Conservation (phyloP, 1,140 invertebrate genomes). For the Samia ricini region DNA sequence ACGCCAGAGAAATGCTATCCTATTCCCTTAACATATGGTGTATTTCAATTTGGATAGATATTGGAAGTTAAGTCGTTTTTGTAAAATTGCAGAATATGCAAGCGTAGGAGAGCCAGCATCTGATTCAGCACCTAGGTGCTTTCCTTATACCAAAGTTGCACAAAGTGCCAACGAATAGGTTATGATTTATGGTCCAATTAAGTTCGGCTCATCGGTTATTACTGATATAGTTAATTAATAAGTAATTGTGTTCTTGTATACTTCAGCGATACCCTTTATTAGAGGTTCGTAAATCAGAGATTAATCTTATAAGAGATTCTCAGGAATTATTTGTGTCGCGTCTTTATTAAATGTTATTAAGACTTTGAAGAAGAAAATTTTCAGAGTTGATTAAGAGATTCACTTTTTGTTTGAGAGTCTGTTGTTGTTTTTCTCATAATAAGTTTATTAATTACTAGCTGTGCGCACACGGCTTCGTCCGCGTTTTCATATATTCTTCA, state of each 20-base stretch:
- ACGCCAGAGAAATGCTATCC: constrained; percentile 25
- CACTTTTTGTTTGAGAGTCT: too few species aligned
- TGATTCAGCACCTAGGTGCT: constrained; percentile 61
- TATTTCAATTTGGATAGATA: constrained; percentile 15
- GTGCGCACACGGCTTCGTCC: too few species aligned
- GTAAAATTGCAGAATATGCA: constrained; percentile 38
- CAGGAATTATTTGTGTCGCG: background rate
- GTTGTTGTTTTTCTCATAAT: too few species aligned
- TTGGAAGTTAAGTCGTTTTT: constrained; percentile 27
- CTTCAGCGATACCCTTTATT: background rate
- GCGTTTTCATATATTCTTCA: too few species aligned
- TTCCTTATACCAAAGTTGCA: constrained; percentile 46
- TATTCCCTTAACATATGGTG: constrained; percentile 19
- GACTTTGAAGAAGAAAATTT: background rate
- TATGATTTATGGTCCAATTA: constrained; percentile 74
- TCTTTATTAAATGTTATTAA: background rate
- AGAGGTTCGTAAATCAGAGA: constrained; percentile 1
- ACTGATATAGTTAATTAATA: constrained; percentile 60
- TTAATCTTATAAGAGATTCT: constrained; percentile 3
- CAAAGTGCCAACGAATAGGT: constrained; percentile 32
- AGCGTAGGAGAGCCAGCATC: constrained; percentile 50
- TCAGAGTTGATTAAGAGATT: too few species aligned
- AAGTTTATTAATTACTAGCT: too few species aligned
- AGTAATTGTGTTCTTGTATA: constrained; percentile 39
- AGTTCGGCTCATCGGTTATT: constrained; percentile 49